Conservation (phyloP, 2,888 invertebrate genomes). For the Anticlea derivata region DNA sequence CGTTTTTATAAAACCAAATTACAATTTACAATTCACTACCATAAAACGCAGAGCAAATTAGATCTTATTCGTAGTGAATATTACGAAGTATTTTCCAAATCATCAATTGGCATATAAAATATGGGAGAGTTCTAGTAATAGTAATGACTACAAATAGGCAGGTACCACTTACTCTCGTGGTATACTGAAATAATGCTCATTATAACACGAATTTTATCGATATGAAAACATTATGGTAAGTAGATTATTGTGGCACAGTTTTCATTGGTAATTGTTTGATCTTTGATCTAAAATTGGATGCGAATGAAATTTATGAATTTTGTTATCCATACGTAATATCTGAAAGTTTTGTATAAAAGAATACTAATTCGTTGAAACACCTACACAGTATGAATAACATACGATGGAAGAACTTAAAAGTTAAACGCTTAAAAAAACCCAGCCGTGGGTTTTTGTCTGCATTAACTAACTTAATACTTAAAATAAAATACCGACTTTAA, state of each 20-base stretch:
- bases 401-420: too few relatives aligned
- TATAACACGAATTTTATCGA: constrained; percentile 26
- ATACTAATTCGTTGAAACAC: too few relatives aligned
- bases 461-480: too few relatives aligned
- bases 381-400: too few relatives aligned
- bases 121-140: constrained; percentile 1
- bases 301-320: constrained; percentile 1
- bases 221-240: constrained; percentile 20
- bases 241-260: constrained; percentile 16
- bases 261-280: constrained; percentile 18
- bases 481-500: too few relatives aligned
- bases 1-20: constrained; percentile 10
- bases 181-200: constrained; percentile 28
- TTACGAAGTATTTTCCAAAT: neutral
- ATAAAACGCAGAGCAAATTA: neutral
- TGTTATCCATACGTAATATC: neutral
- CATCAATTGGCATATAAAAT: neutral
- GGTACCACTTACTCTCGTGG: constrained; percentile 34
- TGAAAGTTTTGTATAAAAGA: too few relatives aligned
- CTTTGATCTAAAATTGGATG: constrained; percentile 12
- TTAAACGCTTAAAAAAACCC: too few relatives aligned
- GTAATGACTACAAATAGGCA: constrained; percentile 26
- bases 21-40: neutral
- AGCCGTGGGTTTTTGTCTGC: too few relatives aligned
- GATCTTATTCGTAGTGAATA: neutral